Percentiles rank a stretch among this genome's conserved stretches.
Evolutionary conservation across 30 jellyfish, hydroid and myxozoan genomes (phyloP).

Genomic region (Aurelia sp.): DNA sequence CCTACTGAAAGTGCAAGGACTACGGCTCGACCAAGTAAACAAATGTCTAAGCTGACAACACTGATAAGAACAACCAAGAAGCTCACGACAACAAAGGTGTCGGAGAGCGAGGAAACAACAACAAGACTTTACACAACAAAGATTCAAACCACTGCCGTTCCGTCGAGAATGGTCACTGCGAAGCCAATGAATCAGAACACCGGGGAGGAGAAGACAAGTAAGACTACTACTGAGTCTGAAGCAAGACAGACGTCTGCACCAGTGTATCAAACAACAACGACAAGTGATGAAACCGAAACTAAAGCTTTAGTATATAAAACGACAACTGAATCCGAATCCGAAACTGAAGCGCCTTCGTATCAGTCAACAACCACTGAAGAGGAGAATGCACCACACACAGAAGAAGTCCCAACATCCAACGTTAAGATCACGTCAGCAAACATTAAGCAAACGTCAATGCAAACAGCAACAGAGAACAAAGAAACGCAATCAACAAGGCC

Average conservation of each 20-base stretch:
- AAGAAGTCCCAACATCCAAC: slow-evolving; percentile 29
- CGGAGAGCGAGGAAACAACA: slow-evolving; percentile 1
- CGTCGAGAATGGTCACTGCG: no score
- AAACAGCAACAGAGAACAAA: no score
- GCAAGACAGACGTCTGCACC: slow-evolving; percentile 17
- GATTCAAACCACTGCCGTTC: not conserved
- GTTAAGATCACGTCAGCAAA: slow-evolving; percentile 24
- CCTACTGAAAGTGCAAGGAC: slow-evolving; percentile 33
- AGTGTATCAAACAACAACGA: slow-evolving; percentile 13
- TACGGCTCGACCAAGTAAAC: not conserved
- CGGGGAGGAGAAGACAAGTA: slow-evolving; percentile 1
- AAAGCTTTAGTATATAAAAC: not conserved
- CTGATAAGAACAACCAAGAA: slow-evolving; percentile 10
- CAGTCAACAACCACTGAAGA: slow-evolving; percentile 1
- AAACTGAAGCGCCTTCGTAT: not conserved
- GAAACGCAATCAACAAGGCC: no score
- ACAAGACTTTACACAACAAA: not conserved
- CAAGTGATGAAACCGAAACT: not conserved
- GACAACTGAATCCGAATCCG: not conserved
- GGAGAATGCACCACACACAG: slow-evolving; percentile 42
- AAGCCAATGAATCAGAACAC: not conserved
- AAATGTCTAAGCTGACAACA: slow-evolving; percentile 2
- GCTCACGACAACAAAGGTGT: slow-evolving; percentile 9
- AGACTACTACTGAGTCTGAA: slow-evolving; percentile 13
- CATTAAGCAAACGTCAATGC: not conserved